A percentile compares a stretch with the other conserved stretches of the same genome.
Evolutionary conservation across 2,888 invertebrate species (phyloP).

Genomic region (Apotomis betuletana): DNA sequence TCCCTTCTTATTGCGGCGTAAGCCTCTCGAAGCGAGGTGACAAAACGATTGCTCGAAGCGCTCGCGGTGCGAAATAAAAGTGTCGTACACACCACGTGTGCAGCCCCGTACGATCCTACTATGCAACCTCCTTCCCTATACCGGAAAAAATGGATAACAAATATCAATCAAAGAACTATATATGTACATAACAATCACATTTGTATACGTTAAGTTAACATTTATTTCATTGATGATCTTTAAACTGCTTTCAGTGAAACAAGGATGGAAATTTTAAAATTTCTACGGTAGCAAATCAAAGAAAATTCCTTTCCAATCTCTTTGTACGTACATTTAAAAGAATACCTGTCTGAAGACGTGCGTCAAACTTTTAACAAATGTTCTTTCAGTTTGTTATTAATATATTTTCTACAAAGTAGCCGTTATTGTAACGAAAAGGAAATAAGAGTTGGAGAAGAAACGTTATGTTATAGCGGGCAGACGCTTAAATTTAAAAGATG

Average conservation of each 20-base stretch:
- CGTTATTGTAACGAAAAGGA: conserved; percentile 46
- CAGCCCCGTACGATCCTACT: conserved; percentile 43
- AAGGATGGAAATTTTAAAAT: conserved; percentile 4
- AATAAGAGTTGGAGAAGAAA: conserved; percentile 62
- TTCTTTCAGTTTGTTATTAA: conserved; percentile 28
- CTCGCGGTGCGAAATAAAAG: conserved; percentile 60
- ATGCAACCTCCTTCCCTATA: not conserved
- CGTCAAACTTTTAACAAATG: conserved; percentile 38
- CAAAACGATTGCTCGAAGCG: conserved; percentile 63
- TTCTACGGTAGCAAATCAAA: conserved; percentile 6
- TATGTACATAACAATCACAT: too few species aligned
- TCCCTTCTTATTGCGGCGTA: conserved; percentile 61
- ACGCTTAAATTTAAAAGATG: conserved; percentile 75
- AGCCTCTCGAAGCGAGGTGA: conserved; percentile 68
- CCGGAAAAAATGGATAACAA: not conserved
- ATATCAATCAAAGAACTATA: too few species aligned
- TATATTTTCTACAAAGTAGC: conserved; percentile 51
- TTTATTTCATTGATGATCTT: conserved; percentile 4
- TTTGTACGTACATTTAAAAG: conserved; percentile 28
- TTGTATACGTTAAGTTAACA: not conserved
- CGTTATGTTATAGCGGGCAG: conserved; percentile 63
- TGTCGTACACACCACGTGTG: conserved; percentile 55
- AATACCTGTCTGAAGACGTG: conserved; percentile 11
- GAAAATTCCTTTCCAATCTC: conserved; percentile 9
- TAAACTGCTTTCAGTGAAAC: not conserved